Conservation (phyloP, 1,140 invertebrate species). For the Phthorimaea operculella region DNA sequence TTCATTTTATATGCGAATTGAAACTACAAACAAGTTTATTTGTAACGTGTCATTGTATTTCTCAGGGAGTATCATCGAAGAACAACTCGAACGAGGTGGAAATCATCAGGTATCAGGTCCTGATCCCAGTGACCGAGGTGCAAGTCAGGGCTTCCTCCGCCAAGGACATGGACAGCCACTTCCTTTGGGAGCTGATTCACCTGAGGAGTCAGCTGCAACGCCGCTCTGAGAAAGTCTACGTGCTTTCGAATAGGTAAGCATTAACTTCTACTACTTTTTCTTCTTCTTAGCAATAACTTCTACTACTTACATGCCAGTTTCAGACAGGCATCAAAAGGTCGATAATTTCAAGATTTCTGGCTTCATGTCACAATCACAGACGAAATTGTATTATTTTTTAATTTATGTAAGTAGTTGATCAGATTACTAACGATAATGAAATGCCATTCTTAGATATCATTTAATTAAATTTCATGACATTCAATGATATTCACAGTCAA, state of each 20-base stretch:
- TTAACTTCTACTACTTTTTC: constrained; percentile 3
- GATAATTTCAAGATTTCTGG: no score
- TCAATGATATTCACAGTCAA: no score
- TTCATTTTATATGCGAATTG: no score
- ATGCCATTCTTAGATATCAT: no score
- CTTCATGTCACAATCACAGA: no score
- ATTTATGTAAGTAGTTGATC: no score
- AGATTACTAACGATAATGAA: no score
- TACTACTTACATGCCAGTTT: no score
- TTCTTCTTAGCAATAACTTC: neutral
- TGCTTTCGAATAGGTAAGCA: constrained; percentile 90
- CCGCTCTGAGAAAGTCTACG: constrained; percentile 95
- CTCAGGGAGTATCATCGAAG: constrained; percentile 84
- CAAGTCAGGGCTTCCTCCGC: constrained; percentile 92
- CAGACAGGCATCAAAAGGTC: no score
- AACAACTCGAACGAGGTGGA: constrained; percentile 89
- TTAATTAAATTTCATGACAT: no score
- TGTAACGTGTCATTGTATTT: neutral
- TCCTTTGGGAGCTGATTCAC: constrained; percentile 97
- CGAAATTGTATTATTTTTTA: no score
- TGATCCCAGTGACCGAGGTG: constrained; percentile 97
- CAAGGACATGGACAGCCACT: constrained; percentile 94
- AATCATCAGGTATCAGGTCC: constrained; percentile 94
- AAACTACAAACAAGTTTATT: no score
- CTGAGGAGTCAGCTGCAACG: constrained; percentile 92